A percentile compares a stretch with the other conserved stretches of the same genome.
Evolutionary conservation across 2,888 invertebrate genomes (phyloP).

Genomic region (Vannuccia rotundouncinata): DNA sequence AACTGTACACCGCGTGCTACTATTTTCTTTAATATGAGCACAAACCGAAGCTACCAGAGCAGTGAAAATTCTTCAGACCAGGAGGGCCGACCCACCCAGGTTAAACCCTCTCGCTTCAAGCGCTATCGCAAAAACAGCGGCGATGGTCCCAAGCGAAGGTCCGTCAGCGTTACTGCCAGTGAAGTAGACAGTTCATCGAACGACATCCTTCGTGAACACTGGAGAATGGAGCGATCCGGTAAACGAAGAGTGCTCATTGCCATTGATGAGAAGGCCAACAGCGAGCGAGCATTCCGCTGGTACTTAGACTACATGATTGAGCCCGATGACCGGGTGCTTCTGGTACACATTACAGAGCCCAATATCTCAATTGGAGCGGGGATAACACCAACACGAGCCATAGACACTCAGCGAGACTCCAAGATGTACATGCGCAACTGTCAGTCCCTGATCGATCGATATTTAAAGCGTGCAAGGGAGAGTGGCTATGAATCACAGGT

Average conservation of each 20-base stretch:
- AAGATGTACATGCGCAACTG: neutral
- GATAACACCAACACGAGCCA: neutral
- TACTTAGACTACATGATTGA: slow-evolving; percentile 15
- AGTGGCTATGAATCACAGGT: neutral
- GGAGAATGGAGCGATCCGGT: neutral
- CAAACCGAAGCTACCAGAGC: neutral
- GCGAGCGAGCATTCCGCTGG: slow-evolving; percentile 22
- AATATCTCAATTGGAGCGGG: neutral
- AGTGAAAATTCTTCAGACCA: neutral
- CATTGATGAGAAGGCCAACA: neutral
- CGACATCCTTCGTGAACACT: neutral
- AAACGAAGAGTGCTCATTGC: neutral
- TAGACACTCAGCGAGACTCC: neutral
- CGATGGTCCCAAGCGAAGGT: neutral
- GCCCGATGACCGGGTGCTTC: neutral
- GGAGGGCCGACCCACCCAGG: neutral
- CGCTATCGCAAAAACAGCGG: neutral
- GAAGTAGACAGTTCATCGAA: neutral
- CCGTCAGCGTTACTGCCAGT: neutral
- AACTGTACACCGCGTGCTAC: neutral
- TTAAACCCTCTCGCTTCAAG: neutral
- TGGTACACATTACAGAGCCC: slow-evolving; percentile 24
- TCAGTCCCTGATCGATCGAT: neutral
- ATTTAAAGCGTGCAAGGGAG: neutral
- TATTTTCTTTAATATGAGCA: neutral